Evolutionary conservation across 2,888 invertebrate genomes (phyloP), one percentile per base, ranked within the genome.

Genomic region (Drosophila mimetica): DNA sequence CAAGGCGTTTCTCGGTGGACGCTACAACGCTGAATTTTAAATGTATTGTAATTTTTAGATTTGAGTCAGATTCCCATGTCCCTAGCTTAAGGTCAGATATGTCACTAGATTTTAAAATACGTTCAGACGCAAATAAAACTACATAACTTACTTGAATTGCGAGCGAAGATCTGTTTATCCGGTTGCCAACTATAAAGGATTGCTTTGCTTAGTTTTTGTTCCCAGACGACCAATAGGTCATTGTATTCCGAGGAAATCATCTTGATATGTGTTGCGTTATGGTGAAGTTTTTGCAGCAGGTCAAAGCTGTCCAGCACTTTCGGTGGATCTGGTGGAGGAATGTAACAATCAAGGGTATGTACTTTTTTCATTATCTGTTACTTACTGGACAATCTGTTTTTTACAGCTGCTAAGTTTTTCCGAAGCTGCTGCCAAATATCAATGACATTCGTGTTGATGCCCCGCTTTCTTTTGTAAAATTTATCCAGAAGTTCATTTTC

Each of bases 131-230:
- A 42, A 60, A 72, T 64, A 64, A 79, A 69, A 66, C 77, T 79
- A 79, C 81, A 86, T 73, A 71, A 80, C 91, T 90, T 79, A 91
- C 91, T 79, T 76, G 85, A 52, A 69, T 80, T 79, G 22, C 60
- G 48, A 2, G 61, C 47, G 51, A 90, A 91, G 11, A 73, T 54
- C 18, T 81, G 63, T 13, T 63, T 50, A 8, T 69, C 28, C 8
- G 53, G 20, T 2, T 88, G 65, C 91, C 91, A 91, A 9, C 59
- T 77, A 51, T 84, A 91, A 22, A 72, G 80, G 9, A 72, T 48
- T n/a, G 77, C 4, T 6, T 61, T 18, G 3, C 57, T 44, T 0
- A 42, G 14, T 3, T 4, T 14, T 9, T 69, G 53, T 2, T 87
- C 75, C 7, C 86, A 69, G 7, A 90, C 51, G 3, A 70, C 77